A percentile compares a stretch with the other conserved stretches of the same genome.
Evolutionary conservation across 2,888 invertebrate genomes (phyloP).

Genomic region (Microplitis deprimator): DNA sequence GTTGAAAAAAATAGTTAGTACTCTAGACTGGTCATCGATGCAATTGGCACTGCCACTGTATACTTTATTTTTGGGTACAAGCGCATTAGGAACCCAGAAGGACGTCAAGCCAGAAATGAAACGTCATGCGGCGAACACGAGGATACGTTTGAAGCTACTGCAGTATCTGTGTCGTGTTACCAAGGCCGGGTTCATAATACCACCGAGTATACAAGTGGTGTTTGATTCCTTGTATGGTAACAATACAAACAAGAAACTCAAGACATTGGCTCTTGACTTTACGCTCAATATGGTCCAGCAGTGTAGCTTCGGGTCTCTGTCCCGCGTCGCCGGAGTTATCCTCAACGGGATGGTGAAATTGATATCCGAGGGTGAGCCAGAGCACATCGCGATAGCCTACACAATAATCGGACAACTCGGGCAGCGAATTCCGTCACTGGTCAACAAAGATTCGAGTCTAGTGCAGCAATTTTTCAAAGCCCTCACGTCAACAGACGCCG

Average conservation of each 20-base stretch:
- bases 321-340: conserved; percentile 81
- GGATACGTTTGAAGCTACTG: conserved; percentile 88
- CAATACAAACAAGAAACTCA: conserved; percentile 87
- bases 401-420: conserved; percentile 81
- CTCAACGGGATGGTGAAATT: conserved; percentile 82
- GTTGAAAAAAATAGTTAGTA: conserved; percentile 84
- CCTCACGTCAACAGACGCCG: conserved; percentile 68
- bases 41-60: conserved; percentile 83
- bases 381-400: conserved; percentile 81
- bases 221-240: conserved; percentile 90
- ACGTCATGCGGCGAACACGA: conserved; percentile 84
- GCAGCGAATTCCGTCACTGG: conserved; percentile 76
- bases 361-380: conserved; percentile 77
- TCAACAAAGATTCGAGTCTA: conserved; percentile 78
- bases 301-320: conserved; percentile 78
- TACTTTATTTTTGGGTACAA: conserved; percentile 83
- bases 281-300: conserved; percentile 85
- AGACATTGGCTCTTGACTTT: conserved; percentile 86
- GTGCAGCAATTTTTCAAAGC: conserved; percentile 74
- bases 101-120: conserved; percentile 77
- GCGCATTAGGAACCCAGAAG: conserved; percentile 73
- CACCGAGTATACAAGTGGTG: conserved; percentile 86
- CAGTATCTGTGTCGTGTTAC: conserved; percentile 85
- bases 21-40: conserved; percentile 84
- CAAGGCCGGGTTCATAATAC: conserved; percentile 81